A percentile compares a stretch with the other conserved stretches of the same genome.
phyloP scores from a whole-genome alignment of 2,888 invertebrate genomes.

The Scaptomyza tumidula region DNA sequence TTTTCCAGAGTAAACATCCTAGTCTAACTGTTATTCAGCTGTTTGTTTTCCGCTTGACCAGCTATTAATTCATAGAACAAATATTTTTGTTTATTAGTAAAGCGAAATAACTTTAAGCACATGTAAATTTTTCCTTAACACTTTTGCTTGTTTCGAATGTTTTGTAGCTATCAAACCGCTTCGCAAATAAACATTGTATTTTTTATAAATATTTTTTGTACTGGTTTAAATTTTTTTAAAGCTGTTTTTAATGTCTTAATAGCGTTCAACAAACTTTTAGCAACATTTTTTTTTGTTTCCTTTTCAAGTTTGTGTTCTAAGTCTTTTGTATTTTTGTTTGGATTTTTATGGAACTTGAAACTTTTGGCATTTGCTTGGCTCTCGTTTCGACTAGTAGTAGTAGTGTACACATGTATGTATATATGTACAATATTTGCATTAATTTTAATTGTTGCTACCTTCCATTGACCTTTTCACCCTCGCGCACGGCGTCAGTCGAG shows the following conservation, averaged over 20 bases:
- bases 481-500: conserved; percentile 39
- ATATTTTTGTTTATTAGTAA: neutral
- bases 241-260: too few relatives aligned
- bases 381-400: conserved; percentile 20
- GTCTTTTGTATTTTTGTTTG: conserved; percentile 48
- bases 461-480: conserved; percentile 74
- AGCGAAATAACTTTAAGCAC: neutral
- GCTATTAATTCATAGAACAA: neutral
- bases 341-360: conserved; percentile 23
- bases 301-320: conserved; percentile 58
- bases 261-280: too few relatives aligned
- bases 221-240: too few relatives aligned
- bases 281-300: too few relatives aligned
- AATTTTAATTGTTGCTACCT: conserved; percentile 64
- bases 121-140: neutral
- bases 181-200: neutral
- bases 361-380: conserved; percentile 29
- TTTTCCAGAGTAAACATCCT: conserved; percentile 5
- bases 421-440: conserved; percentile 35
- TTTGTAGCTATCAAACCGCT: neutral
- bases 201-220: neutral
- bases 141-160: neutral
- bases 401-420: neutral
- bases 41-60: neutral
- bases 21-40: neutral